Evolutionary conservation across 2,888 invertebrate species (phyloP).

Genomic region (Erannis defoliaria): DNA sequence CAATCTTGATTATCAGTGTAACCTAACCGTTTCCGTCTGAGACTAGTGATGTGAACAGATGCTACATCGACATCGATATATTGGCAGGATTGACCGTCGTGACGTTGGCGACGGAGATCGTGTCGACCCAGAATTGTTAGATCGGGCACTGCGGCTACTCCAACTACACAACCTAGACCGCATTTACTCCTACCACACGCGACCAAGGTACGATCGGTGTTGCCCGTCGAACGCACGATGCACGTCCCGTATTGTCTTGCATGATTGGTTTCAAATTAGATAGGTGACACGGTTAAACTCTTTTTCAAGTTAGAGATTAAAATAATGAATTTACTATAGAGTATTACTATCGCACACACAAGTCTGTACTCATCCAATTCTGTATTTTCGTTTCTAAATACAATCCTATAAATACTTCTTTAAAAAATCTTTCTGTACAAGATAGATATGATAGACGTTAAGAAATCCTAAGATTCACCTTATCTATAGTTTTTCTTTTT

Average conservation of each 20-base stretch:
- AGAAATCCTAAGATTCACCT: too few species aligned
- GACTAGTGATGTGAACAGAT: slow-evolving; percentile 59
- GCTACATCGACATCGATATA: slow-evolving; percentile 79
- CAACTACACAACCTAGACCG: slow-evolving; percentile 87
- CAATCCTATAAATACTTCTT: too few species aligned
- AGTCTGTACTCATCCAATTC: neutral
- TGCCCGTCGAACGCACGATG: slow-evolving; percentile 61
- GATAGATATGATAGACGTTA: too few species aligned
- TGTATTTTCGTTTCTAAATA: neutral
- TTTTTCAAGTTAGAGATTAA: neutral
- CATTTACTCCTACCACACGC: slow-evolving; percentile 86
- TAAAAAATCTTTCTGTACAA: too few species aligned
- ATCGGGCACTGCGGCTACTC: slow-evolving; percentile 85
- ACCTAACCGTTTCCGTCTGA: slow-evolving; percentile 47
- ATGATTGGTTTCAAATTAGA: slow-evolving; percentile 52
- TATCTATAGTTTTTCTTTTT: too few species aligned
- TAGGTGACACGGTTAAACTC: slow-evolving; percentile 5
- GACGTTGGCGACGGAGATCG: slow-evolving; percentile 76
- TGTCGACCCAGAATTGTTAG: slow-evolving; percentile 83
- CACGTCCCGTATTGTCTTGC: slow-evolving; percentile 60
- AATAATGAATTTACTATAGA: neutral
- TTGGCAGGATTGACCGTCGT: slow-evolving; percentile 85
- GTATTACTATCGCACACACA: neutral
- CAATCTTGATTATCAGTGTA: neutral
- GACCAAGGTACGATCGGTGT: slow-evolving; percentile 87